A percentile compares a stretch with the other conserved stretches of the same genome.
Conservation (phyloP, 2,797 vertebrate genomes). For the Valencia hispanica region DNA sequence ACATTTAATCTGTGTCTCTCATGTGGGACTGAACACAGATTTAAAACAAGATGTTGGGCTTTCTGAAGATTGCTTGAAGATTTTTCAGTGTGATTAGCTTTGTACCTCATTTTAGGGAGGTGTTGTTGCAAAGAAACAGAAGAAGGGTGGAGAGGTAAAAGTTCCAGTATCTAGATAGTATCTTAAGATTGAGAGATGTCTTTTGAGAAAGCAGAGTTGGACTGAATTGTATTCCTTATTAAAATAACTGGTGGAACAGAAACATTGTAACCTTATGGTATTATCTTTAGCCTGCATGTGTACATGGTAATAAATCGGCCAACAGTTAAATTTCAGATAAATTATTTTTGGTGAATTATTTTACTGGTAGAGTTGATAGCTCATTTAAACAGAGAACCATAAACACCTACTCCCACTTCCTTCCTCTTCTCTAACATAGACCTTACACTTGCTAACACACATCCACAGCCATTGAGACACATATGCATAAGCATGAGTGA, state of each 20-base stretch:
- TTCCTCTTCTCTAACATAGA: background rate
- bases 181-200: background rate
- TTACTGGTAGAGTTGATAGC: background rate
- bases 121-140: background rate
- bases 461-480: background rate
- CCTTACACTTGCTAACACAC: background rate
- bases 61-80: background rate
- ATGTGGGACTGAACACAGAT: background rate
- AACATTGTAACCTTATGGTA: background rate
- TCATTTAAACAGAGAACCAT: background rate
- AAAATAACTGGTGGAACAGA: background rate
- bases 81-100: background rate
- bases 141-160: background rate
- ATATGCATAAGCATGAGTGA: slow-evolving; percentile 17
- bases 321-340: background rate
- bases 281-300: background rate
- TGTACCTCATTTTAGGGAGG: background rate
- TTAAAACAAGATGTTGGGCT: background rate
- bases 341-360: no score
- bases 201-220: background rate
- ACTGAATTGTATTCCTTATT: background rate
- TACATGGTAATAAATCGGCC: background rate
- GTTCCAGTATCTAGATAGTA: no score
- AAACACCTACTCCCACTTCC: background rate
- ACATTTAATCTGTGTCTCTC: background rate